Base-by-base conservation (phyloP, 2,113 vertebrate species). In the Anoura caudifer region DNA sequence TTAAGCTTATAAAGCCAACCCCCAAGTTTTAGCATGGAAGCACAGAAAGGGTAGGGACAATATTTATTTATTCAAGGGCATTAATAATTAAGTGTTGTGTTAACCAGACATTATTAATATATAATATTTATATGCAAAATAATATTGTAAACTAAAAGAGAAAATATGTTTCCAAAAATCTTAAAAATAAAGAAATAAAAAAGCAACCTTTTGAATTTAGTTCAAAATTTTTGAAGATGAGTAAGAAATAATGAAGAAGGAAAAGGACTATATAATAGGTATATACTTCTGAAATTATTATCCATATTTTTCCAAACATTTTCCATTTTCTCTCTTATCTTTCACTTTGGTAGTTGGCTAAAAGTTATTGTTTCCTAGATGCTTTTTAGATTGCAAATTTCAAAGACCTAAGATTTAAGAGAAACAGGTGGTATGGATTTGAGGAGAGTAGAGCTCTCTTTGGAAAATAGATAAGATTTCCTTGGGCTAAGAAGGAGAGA, bases 1-100 rank as follows among this genome's bases (percentile, higher is more conserved):
- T 95, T 92, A 96, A 87, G n/a, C 50, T 94, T 87, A 76, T 72
- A 96, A 91, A 91, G 22, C 0, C 31, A 79, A 20, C 14, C 28
- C 22, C 8, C 12, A 84, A 50, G 70, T 83, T 94, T 94, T 84
- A 80, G 20, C 24, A 95, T 26, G 94, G 61, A 80, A 70, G 19
- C 12, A 95, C 56, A 86, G 54, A 80, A 65, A 86, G 7, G 26
- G 4, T 56, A 79, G 47, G n/a, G 24, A 2, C n/a, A 87, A 16
- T 82, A 33, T 73, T 90, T 91, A 92, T 70, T 93, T 76, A 73
- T 26, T 22, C 41, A 67, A 20, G 9, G 6, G 16, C 10, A 33
- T 69, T 94, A 67, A 84, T 76, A 91, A 83, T 89, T 73, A 87
- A 88, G 43, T 75, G 50, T 45, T 72, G 4, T 75, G 38, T 63